These are phyloP conservation scores for Manis crassicaudata DNA, from an alignment of 2,797 vertebrate genomes.

Conservation along the genomic window DNA sequence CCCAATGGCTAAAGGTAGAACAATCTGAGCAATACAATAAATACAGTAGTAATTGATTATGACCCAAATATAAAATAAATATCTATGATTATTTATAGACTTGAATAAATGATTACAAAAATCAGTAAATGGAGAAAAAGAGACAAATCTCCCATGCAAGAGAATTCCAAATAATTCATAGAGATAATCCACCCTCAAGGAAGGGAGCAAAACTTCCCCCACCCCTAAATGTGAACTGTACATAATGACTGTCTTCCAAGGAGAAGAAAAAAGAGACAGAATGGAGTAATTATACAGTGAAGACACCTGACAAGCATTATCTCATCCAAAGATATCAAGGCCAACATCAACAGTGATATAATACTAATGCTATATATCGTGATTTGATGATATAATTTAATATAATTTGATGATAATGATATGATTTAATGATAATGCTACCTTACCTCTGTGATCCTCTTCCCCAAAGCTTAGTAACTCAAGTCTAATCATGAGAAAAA, in stretches of 20 bases:
- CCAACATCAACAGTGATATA: neutral
- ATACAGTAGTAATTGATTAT: neutral
- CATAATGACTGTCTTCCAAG: neutral
- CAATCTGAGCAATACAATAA: neutral
- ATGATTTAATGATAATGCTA: neutral
- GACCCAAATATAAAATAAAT: neutral
- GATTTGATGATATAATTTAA: neutral
- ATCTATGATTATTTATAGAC: neutral
- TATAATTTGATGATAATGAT: neutral
- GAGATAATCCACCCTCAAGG: neutral
- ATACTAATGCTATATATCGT: neutral
- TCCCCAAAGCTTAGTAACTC: neutral
- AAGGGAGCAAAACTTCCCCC: neutral
- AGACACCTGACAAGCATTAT: neutral
- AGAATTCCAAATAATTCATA: neutral
- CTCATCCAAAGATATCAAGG: neutral
- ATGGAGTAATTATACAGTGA: conserved; percentile 10
- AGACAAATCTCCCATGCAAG: neutral
- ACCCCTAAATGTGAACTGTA: neutral
- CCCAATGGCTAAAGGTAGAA: neutral
- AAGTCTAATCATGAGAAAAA: neutral
- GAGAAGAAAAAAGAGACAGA: neutral
- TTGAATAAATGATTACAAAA: neutral
- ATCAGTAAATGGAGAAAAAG: neutral
- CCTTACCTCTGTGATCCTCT: neutral